Evolutionary conservation across 2,797 vertebrate genomes (phyloP).

Genomic region (Gymnoscopelus braueri): DNA sequence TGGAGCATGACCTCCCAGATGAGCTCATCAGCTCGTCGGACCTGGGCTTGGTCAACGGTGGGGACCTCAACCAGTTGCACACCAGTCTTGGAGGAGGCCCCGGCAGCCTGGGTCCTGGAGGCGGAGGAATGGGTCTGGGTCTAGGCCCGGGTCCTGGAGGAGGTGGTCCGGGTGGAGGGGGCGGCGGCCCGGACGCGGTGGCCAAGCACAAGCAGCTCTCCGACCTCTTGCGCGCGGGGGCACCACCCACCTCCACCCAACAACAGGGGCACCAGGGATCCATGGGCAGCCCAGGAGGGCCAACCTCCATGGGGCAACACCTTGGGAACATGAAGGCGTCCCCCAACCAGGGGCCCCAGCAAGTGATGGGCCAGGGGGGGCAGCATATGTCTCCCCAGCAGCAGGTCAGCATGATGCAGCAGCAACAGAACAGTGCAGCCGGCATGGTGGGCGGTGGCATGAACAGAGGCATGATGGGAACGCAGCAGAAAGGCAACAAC

Average conservation of each 20-base stretch:
- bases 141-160: slow-evolving; percentile 75
- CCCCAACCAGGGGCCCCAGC: slow-evolving; percentile 87
- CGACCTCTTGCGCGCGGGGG: slow-evolving; percentile 90
- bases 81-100: slow-evolving; percentile 84
- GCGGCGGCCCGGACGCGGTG: slow-evolving; percentile 91
- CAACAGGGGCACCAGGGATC: slow-evolving; percentile 81
- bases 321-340: slow-evolving; percentile 94
- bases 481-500: slow-evolving; percentile 88
- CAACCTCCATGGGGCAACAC: slow-evolving; percentile 80
- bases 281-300: slow-evolving; percentile 75
- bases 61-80: slow-evolving; percentile 93
- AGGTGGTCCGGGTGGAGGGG: slow-evolving; percentile 59
- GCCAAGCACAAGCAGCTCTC: slow-evolving; percentile 99
- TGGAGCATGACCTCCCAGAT: slow-evolving; percentile 98
- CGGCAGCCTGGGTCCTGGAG: slow-evolving; percentile 69
- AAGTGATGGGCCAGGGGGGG: slow-evolving; percentile 85
- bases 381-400: slow-evolving; percentile 83
- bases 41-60: slow-evolving; percentile 90
- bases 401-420: slow-evolving; percentile 82
- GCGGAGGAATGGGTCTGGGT: slow-evolving; percentile 72
- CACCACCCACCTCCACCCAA: slow-evolving; percentile 75
- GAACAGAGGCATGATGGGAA: slow-evolving; percentile 91
- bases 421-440: slow-evolving; percentile 80
- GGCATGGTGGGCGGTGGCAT: slow-evolving; percentile 88
- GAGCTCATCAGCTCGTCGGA: slow-evolving; percentile 96